Conservation (phyloP, 92 coral and sea anemone genomes). For the Heliopora coerulea region DNA sequence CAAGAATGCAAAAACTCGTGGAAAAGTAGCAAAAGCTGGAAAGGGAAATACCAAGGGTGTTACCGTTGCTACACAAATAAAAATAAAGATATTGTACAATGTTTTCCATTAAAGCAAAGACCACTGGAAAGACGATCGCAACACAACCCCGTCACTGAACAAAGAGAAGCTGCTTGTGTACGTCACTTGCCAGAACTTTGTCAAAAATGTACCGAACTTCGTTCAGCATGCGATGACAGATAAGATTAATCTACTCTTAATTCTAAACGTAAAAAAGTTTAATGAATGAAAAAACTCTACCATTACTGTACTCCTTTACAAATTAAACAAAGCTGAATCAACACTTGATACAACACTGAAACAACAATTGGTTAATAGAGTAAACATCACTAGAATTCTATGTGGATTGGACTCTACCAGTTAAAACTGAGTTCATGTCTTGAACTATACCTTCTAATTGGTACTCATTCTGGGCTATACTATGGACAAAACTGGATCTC, state of each 20-base stretch:
- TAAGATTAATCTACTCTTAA: too few relatives aligned
- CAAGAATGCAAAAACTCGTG: conserved; percentile 14
- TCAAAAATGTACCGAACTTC: conserved; percentile 19
- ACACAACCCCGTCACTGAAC: background rate
- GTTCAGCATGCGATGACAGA: background rate
- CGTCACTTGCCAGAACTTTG: conserved; percentile 5
- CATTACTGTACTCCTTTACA: too few relatives aligned
- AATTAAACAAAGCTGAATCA: too few relatives aligned
- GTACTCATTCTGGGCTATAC: too few relatives aligned
- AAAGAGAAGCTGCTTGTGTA: background rate
- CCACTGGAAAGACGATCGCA: background rate
- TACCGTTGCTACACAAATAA: background rate
- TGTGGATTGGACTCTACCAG: too few relatives aligned
- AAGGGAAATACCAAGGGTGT: conserved; percentile 29
- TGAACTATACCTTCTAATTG: too few relatives aligned
- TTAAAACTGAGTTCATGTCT: too few relatives aligned
- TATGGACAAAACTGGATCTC: too few relatives aligned
- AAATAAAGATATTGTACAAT: background rate
- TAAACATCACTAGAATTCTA: too few relatives aligned
- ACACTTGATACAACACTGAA: too few relatives aligned
- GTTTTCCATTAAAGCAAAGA: conserved; percentile 19
- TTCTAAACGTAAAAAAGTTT: too few relatives aligned
- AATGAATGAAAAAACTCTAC: background rate
- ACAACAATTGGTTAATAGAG: too few relatives aligned
- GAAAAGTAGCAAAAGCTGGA: conserved; percentile 26